phyloP scores from a whole-genome alignment of 2,888 invertebrate species.

The Agrotis puta region DNA sequence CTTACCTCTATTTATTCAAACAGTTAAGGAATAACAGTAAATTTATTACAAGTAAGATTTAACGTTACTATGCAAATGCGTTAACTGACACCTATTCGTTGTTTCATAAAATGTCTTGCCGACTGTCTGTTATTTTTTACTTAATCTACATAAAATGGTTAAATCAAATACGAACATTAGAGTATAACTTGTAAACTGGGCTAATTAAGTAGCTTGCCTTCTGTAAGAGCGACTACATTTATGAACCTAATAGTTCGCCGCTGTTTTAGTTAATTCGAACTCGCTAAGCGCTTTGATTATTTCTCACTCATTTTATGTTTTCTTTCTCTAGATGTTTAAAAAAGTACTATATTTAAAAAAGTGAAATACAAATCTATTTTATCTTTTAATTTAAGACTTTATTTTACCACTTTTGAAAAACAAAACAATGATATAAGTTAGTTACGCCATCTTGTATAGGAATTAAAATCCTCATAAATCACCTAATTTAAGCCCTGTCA shows the following conservation, averaged over 20 bases:
- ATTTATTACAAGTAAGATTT: constrained; percentile 39
- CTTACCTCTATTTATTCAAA: constrained; percentile 35
- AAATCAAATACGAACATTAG: constrained; percentile 39
- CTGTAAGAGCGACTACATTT: constrained; percentile 47
- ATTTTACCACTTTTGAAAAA: no score
- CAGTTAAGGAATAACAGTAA: constrained; percentile 51
- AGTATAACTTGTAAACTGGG: constrained; percentile 50
- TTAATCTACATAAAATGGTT: constrained; percentile 25
- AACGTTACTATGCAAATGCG: constrained; percentile 50
- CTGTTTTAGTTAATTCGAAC: constrained; percentile 48
- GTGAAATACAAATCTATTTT: neutral
- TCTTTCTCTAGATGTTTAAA: neutral
- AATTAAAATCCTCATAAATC: no score
- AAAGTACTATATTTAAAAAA: constrained; percentile 17
- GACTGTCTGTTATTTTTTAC: constrained; percentile 8
- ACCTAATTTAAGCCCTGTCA: no score
- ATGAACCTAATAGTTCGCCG: constrained; percentile 31
- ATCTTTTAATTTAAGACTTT: no score
- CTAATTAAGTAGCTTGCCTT: constrained; percentile 60
- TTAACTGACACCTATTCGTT: constrained; percentile 31
- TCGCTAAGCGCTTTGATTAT: constrained; percentile 40
- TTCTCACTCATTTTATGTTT: constrained; percentile 32
- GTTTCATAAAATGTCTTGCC: constrained; percentile 34
- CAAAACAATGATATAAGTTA: no score
- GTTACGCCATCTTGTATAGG: no score